Evolutionary conservation across 64 coral and sea anemone species (phyloP).

Genomic region (Stichodactyla mertensii): DNA sequence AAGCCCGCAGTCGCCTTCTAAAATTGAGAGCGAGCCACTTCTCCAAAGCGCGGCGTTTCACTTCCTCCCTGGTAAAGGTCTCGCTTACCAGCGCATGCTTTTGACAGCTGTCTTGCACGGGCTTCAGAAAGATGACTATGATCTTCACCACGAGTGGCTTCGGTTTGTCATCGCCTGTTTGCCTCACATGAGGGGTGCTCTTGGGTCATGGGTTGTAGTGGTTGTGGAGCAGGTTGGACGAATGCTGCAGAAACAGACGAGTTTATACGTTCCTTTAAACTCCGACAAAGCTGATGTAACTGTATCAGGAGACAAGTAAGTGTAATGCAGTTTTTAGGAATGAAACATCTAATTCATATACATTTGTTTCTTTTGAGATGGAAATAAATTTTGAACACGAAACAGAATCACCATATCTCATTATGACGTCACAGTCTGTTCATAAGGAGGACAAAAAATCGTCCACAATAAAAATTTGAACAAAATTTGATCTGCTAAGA

Average conservation of each 20-base stretch:
- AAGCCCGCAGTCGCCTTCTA: constrained; percentile 23
- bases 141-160: constrained; percentile 81
- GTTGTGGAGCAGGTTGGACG: constrained; percentile 77
- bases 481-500: too few relatives aligned
- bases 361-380: too few relatives aligned
- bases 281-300: background rate
- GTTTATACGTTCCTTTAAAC: constrained; percentile 29
- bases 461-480: too few relatives aligned
- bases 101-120: constrained; percentile 69
- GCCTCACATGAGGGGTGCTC: constrained; percentile 70
- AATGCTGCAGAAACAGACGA: constrained; percentile 56
- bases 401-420: too few relatives aligned
- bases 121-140: constrained; percentile 76
- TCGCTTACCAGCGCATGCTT: constrained; percentile 80
- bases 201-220: constrained; percentile 76
- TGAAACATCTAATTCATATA: too few relatives aligned
- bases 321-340: too few relatives aligned
- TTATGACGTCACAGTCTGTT: too few relatives aligned
- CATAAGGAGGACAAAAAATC: too few relatives aligned
- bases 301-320: background rate
- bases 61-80: constrained; percentile 42
- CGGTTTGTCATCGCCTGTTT: constrained; percentile 86
- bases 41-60: constrained; percentile 46
- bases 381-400: too few relatives aligned
- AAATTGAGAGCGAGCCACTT: constrained; percentile 29